Base-by-base conservation (phyloP, 1,140 invertebrate genomes). In the Zaprionus capensis region DNA sequence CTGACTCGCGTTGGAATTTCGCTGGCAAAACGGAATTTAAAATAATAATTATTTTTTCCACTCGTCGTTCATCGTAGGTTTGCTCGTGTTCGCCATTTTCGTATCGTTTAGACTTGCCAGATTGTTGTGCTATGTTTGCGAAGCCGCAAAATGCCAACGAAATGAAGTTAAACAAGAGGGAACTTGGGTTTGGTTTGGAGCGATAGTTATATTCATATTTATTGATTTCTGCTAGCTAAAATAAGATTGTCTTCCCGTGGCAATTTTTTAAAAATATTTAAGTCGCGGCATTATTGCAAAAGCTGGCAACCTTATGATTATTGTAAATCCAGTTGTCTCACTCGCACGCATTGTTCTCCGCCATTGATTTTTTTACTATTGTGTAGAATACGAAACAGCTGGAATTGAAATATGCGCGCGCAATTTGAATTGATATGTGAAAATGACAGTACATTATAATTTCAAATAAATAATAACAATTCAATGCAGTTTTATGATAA, bases 21-120 rank as follows among this genome's bases (percentile, higher is more conserved):
- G 82, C 71, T 84, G 90, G 82, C 80, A 91, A 91, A 91, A 91
- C 76, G 88, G 85, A 91, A 91, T 91, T 88, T 88, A 79, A 91
- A 91, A 91, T 84, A 91, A 88, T 90, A 91, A 91, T 91, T 91
- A 87, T 88, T 91, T 91, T 91, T 91, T 91, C 82, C 84, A 80
- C 80, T 84, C 83, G 82, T 91, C 88, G 86, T 91, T 91, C 81
- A 84, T 88, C 85, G 84, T 71, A 71, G 75, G 72, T 75, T 80
- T 87, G 82, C 85, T 91, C 82, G 82, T 91, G 85, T 91, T 91
- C 87, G 86, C 86, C 86, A 91, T 91, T 91, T 91, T 85, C 81
- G 82, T 85, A 67, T 66, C 24, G 17, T 28, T 9, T 28, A 26
- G 61, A 44, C 58, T 80, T 85, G 75, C 82, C 82, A 78, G 82